These are phyloP conservation scores for Heptascelio sp. DNA, from an alignment of 2,888 invertebrate genomes.

Conservation along the genomic window DNA sequence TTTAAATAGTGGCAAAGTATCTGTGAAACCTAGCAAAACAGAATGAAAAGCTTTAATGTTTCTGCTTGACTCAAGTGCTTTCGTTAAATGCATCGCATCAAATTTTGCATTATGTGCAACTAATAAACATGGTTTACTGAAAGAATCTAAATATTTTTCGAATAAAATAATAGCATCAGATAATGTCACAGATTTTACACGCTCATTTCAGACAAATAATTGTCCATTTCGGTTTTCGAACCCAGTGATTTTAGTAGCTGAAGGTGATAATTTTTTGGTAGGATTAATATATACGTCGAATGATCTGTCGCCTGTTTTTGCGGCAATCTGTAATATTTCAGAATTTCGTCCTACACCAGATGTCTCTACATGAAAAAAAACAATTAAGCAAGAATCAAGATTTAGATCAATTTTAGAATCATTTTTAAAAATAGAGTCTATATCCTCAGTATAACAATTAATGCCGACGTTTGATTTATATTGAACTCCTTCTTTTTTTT, in stretches of 20 bases:
- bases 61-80: background rate
- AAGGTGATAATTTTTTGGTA: slow-evolving; percentile 33
- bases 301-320: slow-evolving; percentile 24
- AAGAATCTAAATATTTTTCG: background rate
- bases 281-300: slow-evolving; percentile 56
- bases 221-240: slow-evolving; percentile 26
- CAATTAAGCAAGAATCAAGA: slow-evolving; percentile 11
- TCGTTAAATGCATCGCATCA: slow-evolving; percentile 17
- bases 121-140: slow-evolving; percentile 27
- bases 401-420: background rate
- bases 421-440: background rate
- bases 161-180: slow-evolving; percentile 32
- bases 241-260: slow-evolving; percentile 33
- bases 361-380: slow-evolving; percentile 21
- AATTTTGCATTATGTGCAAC: slow-evolving; percentile 44
- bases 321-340: slow-evolving; percentile 47
- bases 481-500: background rate
- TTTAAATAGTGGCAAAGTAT: slow-evolving; percentile 11
- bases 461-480: slow-evolving; percentile 36
- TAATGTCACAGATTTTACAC: slow-evolving; percentile 40
- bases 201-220: slow-evolving; percentile 39
- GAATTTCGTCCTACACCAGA: slow-evolving; percentile 14
- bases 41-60: background rate
- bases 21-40: slow-evolving; percentile 6
- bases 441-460: background rate